These are phyloP conservation scores for Coracopsis vasa DNA, from an alignment of 2,113 vertebrate species.

Conservation along the genomic window DNA sequence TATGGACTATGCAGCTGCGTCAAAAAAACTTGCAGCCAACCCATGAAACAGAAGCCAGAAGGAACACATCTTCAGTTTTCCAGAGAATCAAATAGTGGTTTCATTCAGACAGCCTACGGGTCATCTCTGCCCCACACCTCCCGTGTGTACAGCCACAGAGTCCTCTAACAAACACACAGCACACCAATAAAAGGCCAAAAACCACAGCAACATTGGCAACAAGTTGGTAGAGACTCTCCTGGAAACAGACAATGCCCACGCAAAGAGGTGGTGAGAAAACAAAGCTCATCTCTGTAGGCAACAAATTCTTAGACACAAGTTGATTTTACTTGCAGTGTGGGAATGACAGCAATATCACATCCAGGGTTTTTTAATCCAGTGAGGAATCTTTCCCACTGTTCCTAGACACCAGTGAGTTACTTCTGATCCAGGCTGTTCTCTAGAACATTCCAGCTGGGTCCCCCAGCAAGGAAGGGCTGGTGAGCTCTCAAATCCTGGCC, in stretches of 20 bases:
- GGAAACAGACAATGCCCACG: rapidly evolving
- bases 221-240: not conserved
- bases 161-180: not conserved
- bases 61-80: not conserved
- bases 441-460: not conserved
- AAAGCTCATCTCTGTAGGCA: not conserved
- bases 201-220: not conserved
- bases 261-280: not conserved
- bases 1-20: rapidly evolving
- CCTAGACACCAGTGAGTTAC: not conserved
- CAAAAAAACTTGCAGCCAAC: not conserved
- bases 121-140: not conserved
- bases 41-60: not conserved
- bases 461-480: not conserved
- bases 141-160: not conserved
- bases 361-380: not conserved
- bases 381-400: not conserved
- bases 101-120: not conserved
- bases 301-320: not conserved
- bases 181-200: not conserved
- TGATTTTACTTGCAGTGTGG: not conserved
- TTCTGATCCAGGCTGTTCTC: not conserved
- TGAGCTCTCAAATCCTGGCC: not conserved
- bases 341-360: not conserved
- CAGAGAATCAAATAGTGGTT: not conserved